Percentiles rank a stretch among this genome's conserved stretches.
Evolutionary conservation across 2,113 vertebrate genomes (phyloP).

Genomic region (Patagioenas fasciata): DNA sequence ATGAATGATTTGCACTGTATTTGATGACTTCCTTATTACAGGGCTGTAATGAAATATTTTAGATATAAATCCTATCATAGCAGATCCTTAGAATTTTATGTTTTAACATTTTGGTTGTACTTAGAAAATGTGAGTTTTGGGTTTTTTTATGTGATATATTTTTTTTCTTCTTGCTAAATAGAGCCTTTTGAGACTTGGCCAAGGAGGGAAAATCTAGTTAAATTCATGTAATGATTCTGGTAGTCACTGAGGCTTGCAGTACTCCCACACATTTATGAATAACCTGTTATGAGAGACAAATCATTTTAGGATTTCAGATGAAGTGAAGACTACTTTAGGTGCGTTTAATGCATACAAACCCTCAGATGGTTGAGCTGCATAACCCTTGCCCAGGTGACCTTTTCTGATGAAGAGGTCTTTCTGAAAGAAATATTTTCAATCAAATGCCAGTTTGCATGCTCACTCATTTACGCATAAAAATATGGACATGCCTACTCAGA

Average conservation of each 20-base stretch:
- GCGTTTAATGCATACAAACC: background rate
- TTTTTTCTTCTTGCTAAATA: background rate
- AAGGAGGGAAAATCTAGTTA: conserved; percentile 9
- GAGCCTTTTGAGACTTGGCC: background rate
- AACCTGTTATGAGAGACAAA: background rate
- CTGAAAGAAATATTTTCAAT: background rate
- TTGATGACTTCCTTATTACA: background rate
- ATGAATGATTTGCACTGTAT: background rate
- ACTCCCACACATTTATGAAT: background rate
- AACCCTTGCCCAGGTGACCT: background rate
- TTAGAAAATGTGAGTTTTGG: background rate
- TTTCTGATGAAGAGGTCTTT: background rate
- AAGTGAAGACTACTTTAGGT: background rate
- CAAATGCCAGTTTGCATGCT: background rate
- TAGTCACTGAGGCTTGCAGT: background rate
- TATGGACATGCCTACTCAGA: background rate
- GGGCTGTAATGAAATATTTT: background rate
- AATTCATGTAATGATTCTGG: conserved; percentile 25
- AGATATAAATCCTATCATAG: background rate
- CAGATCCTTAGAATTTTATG: background rate
- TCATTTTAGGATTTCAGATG: background rate
- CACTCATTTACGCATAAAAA: background rate
- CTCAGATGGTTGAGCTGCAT: background rate
- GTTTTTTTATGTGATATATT: background rate
- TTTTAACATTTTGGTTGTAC: background rate